Percentiles rank a stretch among this genome's conserved stretches.
These are phyloP conservation scores for Machimus atricapillus DNA, from an alignment of 2,888 invertebrate species.

Conservation along the genomic window DNA sequence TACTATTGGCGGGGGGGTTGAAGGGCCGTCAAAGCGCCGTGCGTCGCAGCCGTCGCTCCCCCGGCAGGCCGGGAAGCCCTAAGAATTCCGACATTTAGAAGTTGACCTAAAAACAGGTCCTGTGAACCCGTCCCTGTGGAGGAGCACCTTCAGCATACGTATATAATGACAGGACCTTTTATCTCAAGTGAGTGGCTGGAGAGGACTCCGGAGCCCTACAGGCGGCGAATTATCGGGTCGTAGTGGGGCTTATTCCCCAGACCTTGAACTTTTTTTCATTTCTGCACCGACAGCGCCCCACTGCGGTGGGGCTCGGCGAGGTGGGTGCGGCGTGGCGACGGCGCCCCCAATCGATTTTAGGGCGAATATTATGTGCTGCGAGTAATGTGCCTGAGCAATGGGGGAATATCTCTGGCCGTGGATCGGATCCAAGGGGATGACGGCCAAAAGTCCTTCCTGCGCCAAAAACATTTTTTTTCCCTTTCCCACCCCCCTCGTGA, in stretches of 20 bases:
- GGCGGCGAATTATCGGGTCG: conserved; percentile 10
- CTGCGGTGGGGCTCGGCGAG: neutral
- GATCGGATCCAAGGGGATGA: neutral
- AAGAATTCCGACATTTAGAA: conserved; percentile 26
- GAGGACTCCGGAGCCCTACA: neutral
- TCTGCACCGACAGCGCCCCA: neutral
- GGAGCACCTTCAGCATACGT: conserved; percentile 1
- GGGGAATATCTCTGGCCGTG: neutral
- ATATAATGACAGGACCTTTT: conserved; percentile 26
- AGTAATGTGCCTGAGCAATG: neutral
- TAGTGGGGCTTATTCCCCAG: conserved; percentile 17
- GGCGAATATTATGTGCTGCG: neutral
- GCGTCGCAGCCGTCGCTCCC: neutral
- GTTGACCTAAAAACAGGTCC: conserved; percentile 21
- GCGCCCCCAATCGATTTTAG: conserved; percentile 12
- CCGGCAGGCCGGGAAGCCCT: neutral
- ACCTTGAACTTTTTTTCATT: conserved; percentile 24
- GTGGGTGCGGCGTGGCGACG: neutral
- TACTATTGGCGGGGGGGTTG: neutral
- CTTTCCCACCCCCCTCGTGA: neutral
- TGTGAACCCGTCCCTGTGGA: neutral
- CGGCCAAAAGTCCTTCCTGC: neutral
- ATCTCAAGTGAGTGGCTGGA: conserved; percentile 27
- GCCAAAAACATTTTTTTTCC: neutral
- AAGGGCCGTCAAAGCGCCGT: neutral